These are phyloP conservation scores for Oncorhynchus nerka DNA, from an alignment of 2,113 vertebrate species.

Conservation along the genomic window DNA sequence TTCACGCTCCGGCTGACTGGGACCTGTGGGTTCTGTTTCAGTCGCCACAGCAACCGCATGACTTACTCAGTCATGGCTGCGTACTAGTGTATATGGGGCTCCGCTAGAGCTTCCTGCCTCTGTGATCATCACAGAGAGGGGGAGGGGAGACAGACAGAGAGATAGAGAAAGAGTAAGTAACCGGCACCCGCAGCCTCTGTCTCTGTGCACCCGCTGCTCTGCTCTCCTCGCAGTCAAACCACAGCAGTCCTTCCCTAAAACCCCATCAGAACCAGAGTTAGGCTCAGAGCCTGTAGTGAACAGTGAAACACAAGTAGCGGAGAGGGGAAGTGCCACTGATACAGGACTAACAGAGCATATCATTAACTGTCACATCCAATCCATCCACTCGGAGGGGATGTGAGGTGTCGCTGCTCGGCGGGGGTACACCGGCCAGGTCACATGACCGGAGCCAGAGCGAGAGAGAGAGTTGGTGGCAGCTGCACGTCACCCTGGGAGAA, in stretches of 20 bases:
- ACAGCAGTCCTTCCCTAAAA: conserved; percentile 35
- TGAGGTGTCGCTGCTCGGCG: not conserved
- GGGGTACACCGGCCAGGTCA: conserved; percentile 2
- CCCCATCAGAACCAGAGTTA: conserved; percentile 20
- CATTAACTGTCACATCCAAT: conserved; percentile 65
- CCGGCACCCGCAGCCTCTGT: too few species aligned
- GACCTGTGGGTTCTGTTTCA: conserved; percentile 53
- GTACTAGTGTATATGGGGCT: conserved; percentile 1
- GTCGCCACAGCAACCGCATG: conserved; percentile 49
- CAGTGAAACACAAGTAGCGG: conserved; percentile 40
- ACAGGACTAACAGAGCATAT: conserved; percentile 59
- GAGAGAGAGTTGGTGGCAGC: conserved; percentile 1
- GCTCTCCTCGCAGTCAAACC: conserved; percentile 1
- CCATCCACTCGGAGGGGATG: conserved; percentile 16
- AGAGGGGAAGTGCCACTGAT: conserved; percentile 39
- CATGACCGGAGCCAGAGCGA: not conserved
- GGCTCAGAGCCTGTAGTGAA: conserved; percentile 41
- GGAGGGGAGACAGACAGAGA: not conserved
- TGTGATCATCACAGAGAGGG: not conserved
- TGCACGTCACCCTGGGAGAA: not conserved
- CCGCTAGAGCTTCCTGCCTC: not conserved
- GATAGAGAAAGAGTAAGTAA: not conserved
- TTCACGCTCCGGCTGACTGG: conserved; percentile 27
- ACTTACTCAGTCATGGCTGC: conserved; percentile 11
- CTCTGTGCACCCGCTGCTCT: not conserved